phyloP scores from a whole-genome alignment of 92 coral and sea anemone species.

The Desmophyllum pertusum region DNA sequence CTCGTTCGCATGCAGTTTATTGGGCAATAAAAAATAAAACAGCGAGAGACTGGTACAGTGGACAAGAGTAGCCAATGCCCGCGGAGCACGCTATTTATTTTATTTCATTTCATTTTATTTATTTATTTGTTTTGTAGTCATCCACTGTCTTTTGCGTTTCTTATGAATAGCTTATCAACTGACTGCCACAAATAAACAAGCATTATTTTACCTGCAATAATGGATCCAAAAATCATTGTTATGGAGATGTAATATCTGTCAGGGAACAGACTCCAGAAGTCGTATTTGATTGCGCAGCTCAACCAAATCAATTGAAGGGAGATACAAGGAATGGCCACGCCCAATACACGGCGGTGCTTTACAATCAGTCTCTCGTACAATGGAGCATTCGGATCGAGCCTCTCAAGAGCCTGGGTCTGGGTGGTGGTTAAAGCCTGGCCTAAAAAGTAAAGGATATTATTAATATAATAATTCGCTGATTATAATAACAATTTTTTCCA shows the following conservation, averaged over 20 bases:
- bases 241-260: slow-evolving; percentile 70
- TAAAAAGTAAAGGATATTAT: slow-evolving; percentile 1
- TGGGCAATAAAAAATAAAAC: too few species aligned
- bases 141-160: too few species aligned
- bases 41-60: too few species aligned
- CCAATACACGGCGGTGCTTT: slow-evolving; percentile 73
- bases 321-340: slow-evolving; percentile 67
- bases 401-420: slow-evolving; percentile 62
- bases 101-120: too few species aligned
- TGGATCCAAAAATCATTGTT: slow-evolving; percentile 84
- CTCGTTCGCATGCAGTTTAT: too few species aligned
- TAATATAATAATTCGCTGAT: too few species aligned
- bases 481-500: too few species aligned
- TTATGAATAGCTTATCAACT: too few species aligned
- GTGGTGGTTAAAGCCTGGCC: slow-evolving; percentile 69
- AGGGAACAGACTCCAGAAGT: slow-evolving; percentile 74
- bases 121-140: too few species aligned
- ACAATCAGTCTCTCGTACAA: slow-evolving; percentile 65
- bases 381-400: slow-evolving; percentile 56
- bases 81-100: too few species aligned
- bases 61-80: too few species aligned
- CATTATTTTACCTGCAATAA: slow-evolving; percentile 81
- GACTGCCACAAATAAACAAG: too few species aligned
- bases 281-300: slow-evolving; percentile 73
- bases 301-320: slow-evolving; percentile 78